Evolutionary conservation across 2,888 invertebrate genomes (phyloP).

Genomic region (Ceratothoa steindachneri): DNA sequence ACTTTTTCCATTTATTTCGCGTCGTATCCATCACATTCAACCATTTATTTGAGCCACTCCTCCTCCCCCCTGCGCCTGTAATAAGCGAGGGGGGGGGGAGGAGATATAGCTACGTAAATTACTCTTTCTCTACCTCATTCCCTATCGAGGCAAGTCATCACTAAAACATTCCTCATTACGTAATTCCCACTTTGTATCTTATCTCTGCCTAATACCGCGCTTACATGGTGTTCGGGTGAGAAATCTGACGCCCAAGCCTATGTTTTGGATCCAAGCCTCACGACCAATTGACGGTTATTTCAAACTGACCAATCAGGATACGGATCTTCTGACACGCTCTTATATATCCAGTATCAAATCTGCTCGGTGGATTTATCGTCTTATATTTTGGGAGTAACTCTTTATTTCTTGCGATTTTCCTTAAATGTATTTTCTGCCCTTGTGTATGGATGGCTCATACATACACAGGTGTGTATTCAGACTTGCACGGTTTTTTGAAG

Average conservation of each 20-base stretch:
- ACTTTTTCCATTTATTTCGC: not conserved
- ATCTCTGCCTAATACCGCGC: constrained; percentile 1
- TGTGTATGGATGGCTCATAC: too few relatives aligned
- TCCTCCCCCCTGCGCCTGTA: not conserved
- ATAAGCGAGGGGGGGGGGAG: not conserved
- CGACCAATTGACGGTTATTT: constrained; percentile 11
- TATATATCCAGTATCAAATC: not conserved
- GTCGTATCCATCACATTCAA: not conserved
- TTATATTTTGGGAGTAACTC: too few relatives aligned
- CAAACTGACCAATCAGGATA: constrained; percentile 4
- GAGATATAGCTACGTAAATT: too few relatives aligned
- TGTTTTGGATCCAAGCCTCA: not conserved
- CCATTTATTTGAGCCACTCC: not conserved
- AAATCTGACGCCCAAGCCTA: constrained; percentile 10
- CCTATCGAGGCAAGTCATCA: not conserved
- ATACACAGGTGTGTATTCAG: too few relatives aligned
- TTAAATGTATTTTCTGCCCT: too few relatives aligned
- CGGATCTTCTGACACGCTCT: constrained; percentile 1
- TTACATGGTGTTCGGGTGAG: not conserved
- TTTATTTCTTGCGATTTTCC: too few relatives aligned
- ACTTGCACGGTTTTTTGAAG: too few relatives aligned
- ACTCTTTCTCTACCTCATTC: not conserved
- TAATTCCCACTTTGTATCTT: not conserved
- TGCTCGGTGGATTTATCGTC: not conserved
- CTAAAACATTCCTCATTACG: not conserved